Base-by-base conservation (phyloP, 2,797 vertebrate genomes). In the Crypturellus tataupa region DNA sequence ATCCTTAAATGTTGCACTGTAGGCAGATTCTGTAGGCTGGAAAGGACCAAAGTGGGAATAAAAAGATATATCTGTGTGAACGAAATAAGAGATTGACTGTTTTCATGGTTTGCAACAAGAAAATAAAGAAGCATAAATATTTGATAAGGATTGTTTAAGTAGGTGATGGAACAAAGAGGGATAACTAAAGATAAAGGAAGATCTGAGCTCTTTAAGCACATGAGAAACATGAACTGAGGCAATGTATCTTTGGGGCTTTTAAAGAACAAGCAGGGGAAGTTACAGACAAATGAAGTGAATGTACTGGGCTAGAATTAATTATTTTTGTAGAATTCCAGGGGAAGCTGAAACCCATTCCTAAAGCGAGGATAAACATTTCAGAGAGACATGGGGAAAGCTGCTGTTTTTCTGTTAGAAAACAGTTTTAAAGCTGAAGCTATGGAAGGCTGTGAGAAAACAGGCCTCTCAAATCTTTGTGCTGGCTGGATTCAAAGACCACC, bases 101-200 rank as follows among this genome's bases (percentile, higher is more conserved):
- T 93, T 87, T 58, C 40, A n/a, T 56, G 9, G 24, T 49, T 72
- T 84, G 72, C 58, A 86, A 78, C 8, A 29, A 80, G 58, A 80
- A 96, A 93, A 92, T 83, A 79, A 86, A 89, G 55, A 49, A 69
- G 25, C 5, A 31, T 92, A 93, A 95, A 94, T 78, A 69, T 93
- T 97, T 96, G 75, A 88, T 83, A 87, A 56, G 44, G 72, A 86
- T 72, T 53, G 83, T 42, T 15, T 40, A 97, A 93, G 80, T 21
- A 95, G 71, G 51, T 31, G 40, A 21, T 6, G 47, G 80, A 85
- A 88, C 51, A 84, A 60, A 85, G 49, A 80, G 37, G 62, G 67
- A 90, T 89, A 95, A 95, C 90, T 62, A 91, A 90, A 80, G 39
- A n/a, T 62, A 39, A 85, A 90, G 67, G 70, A 92, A 87, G 51